These are phyloP conservation scores for Hipposideros larvatus DNA, from an alignment of 2,797 vertebrate genomes.

Conservation along the genomic window DNA sequence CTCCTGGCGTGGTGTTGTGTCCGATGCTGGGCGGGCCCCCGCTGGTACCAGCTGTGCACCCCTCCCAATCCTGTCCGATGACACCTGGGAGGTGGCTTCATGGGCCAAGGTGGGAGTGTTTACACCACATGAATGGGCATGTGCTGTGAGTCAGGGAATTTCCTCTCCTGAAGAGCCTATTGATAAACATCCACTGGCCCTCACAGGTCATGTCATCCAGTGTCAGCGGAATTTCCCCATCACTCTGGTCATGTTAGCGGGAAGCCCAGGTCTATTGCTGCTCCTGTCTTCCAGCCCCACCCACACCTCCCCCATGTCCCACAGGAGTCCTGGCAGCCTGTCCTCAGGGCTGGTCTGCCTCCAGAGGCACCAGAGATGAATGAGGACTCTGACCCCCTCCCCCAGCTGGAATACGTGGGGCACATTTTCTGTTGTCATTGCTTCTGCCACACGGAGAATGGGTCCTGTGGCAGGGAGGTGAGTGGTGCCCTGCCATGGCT, in stretches of 20 bases:
- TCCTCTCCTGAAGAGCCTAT: neutral
- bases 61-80: rapidly evolving
- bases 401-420: neutral
- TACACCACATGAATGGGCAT: rapidly evolving
- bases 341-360: neutral
- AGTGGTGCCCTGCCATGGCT: rapidly evolving
- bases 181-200: rapidly evolving
- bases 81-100: rapidly evolving
- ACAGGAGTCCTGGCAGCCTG: neutral
- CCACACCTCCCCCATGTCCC: neutral
- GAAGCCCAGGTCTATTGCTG: rapidly evolving
- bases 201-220: rapidly evolving
- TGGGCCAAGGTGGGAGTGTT: rapidly evolving
- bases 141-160: rapidly evolving
- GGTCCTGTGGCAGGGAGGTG: rapidly evolving
- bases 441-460: rapidly evolving
- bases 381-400: rapidly evolving
- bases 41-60: rapidly evolving
- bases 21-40: rapidly evolving
- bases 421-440: rapidly evolving
- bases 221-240: neutral
- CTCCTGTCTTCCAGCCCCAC: neutral
- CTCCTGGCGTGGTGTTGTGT: rapidly evolving
- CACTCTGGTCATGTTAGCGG: rapidly evolving
- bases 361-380: neutral